Evolutionary conservation across 1,140 invertebrate genomes (phyloP).

Genomic region (Saccostrea echinata): DNA sequence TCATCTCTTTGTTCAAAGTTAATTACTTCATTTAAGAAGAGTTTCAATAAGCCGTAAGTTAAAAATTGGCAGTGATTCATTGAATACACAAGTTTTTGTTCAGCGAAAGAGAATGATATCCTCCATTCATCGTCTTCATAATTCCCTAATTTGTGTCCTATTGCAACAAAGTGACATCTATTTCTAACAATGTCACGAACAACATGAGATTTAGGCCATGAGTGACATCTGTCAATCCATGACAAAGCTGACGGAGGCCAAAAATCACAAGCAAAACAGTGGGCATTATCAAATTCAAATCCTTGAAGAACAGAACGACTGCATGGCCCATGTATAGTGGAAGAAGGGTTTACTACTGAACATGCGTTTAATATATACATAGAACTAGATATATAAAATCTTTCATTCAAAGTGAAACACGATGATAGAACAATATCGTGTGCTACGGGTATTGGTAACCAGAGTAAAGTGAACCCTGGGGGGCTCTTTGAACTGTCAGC

Average conservation of each 20-base stretch:
- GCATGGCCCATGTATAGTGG: neutral
- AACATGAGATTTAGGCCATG: neutral
- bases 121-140: conserved; percentile 31
- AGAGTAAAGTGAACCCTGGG: too few relatives aligned
- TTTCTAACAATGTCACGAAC: neutral
- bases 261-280: neutral
- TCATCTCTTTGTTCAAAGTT: neutral
- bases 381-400: neutral
- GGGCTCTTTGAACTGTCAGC: too few relatives aligned
- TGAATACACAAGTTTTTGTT: conserved; percentile 31
- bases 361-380: neutral
- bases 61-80: conserved; percentile 42
- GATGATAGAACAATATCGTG: neutral
- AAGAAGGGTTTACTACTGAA: neutral
- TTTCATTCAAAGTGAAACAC: neutral
- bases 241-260: neutral
- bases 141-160: neutral
- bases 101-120: conserved; percentile 45
- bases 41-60: conserved; percentile 43
- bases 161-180: conserved; percentile 43
- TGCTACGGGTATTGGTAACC: too few relatives aligned
- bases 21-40: conserved; percentile 34
- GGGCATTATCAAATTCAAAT: neutral
- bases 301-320: neutral
- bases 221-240: conserved; percentile 1